Conservation (phyloP, 2,113 vertebrate species). For the Notechis scutatus region DNA sequence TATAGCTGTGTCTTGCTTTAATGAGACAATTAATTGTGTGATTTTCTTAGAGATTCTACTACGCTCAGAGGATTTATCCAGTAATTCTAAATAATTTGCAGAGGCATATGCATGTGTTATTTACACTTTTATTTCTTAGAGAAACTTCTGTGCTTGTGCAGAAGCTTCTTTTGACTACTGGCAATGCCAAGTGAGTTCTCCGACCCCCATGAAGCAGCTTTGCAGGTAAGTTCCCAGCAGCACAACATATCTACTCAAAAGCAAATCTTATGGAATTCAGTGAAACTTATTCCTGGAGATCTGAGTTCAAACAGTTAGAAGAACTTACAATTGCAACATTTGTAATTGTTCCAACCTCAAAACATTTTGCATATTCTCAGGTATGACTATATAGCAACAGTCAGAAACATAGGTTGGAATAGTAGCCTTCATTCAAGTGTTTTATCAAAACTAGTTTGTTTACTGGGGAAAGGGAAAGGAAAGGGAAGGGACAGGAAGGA, state of each 20-base stretch:
- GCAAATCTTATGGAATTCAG: background rate
- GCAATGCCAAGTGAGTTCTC: background rate
- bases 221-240: background rate
- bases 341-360: background rate
- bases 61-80: background rate
- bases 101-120: background rate
- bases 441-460: background rate
- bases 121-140: background rate
- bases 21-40: background rate
- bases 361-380: background rate
- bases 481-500: fast-evolving
- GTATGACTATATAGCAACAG: background rate
- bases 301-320: background rate
- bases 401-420: background rate
- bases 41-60: background rate
- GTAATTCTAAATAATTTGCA: background rate
- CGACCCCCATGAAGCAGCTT: background rate
- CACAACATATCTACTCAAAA: background rate
- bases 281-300: background rate
- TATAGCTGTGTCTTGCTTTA: background rate
- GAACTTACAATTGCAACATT: background rate
- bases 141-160: background rate
- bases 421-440: background rate
- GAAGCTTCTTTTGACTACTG: background rate
- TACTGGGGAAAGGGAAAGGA: no score